Conservation (phyloP, 2,888 invertebrate genomes). For the Drosophila tanythrix region DNA sequence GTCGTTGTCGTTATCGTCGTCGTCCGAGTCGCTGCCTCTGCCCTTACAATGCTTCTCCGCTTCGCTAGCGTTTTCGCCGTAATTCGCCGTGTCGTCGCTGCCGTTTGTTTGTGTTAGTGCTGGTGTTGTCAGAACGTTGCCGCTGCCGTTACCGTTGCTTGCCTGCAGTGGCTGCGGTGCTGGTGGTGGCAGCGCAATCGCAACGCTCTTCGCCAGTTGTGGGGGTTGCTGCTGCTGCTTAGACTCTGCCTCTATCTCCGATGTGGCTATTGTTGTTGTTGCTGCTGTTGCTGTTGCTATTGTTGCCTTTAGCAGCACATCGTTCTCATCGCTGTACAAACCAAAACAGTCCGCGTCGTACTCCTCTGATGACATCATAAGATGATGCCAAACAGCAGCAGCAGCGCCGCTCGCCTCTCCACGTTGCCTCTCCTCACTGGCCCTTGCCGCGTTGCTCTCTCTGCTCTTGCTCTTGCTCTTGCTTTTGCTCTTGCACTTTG, state of each 20-base stretch:
- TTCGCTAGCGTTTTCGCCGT: conserved; percentile 60
- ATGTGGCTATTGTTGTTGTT: conserved; percentile 84
- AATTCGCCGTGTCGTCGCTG: conserved; percentile 69
- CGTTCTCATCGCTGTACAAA: conserved; percentile 93
- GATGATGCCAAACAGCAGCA: conserved; percentile 88
- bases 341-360: conserved; percentile 96
- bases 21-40: conserved; percentile 53
- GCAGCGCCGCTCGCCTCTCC: conserved; percentile 68
- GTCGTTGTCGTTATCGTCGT: conserved; percentile 55
- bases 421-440: conserved; percentile 50
- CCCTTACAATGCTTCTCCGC: conserved; percentile 56
- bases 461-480: conserved; percentile 16
- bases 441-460: conserved; percentile 7
- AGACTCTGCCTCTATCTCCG: conserved; percentile 86
- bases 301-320: conserved; percentile 94
- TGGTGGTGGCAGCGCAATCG: conserved; percentile 42
- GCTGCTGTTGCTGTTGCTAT: conserved; percentile 88
- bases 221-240: conserved; percentile 63
- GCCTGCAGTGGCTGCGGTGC: conserved; percentile 59
- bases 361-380: conserved; percentile 98
- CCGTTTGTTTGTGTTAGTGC: conserved; percentile 49
- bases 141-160: conserved; percentile 60
- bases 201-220: conserved; percentile 44
- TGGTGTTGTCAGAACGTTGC: conserved; percentile 33
- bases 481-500: conserved; percentile 48